A percentile compares a stretch with the other conserved stretches of the same genome.
phyloP scores from a whole-genome alignment of 2,888 invertebrate species.

The Rhorus exstirpatorius region DNA sequence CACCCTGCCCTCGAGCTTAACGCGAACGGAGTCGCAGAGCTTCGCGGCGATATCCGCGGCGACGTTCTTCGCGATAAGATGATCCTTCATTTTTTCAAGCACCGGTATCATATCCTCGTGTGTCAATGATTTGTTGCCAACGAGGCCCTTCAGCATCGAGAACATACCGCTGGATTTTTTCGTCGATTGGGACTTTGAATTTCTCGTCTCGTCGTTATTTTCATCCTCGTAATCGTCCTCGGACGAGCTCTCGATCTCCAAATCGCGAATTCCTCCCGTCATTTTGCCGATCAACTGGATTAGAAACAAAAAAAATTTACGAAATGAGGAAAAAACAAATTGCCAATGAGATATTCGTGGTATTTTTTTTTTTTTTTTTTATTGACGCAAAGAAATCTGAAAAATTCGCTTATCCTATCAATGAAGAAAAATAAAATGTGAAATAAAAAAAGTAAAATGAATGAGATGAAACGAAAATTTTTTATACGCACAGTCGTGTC shows the following conservation, averaged over 20 bases:
- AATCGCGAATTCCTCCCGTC: conserved; percentile 93
- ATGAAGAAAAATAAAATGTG: too few relatives aligned
- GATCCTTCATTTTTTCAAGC: conserved; percentile 97
- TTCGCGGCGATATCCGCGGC: conserved; percentile 98
- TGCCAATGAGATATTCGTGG: too few relatives aligned
- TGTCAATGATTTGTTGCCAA: conserved; percentile 95
- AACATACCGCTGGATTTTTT: conserved; percentile 91
- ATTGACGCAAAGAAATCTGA: too few relatives aligned
- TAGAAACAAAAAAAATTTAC: conserved; percentile 12
- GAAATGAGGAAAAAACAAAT: conserved; percentile 26
- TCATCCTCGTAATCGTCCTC: conserved; percentile 89
- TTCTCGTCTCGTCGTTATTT: conserved; percentile 83
- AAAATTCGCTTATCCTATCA: too few relatives aligned
- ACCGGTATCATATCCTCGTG: conserved; percentile 93
- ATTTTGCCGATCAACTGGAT: conserved; percentile 93
- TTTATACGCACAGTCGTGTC: conserved; percentile 89
- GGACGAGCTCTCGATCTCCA: conserved; percentile 92
- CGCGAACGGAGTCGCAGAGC: conserved; percentile 96
- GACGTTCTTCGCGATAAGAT: conserved; percentile 98
- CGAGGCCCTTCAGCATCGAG: conserved; percentile 94
- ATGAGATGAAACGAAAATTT: neutral
- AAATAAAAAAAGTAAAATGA: neutral
- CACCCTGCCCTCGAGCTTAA: conserved; percentile 96
- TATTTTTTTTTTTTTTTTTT: too few relatives aligned
- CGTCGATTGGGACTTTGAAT: conserved; percentile 75